phyloP scores from a whole-genome alignment of 1,140 invertebrate genomes.

The Hylaeus anthracinus region DNA sequence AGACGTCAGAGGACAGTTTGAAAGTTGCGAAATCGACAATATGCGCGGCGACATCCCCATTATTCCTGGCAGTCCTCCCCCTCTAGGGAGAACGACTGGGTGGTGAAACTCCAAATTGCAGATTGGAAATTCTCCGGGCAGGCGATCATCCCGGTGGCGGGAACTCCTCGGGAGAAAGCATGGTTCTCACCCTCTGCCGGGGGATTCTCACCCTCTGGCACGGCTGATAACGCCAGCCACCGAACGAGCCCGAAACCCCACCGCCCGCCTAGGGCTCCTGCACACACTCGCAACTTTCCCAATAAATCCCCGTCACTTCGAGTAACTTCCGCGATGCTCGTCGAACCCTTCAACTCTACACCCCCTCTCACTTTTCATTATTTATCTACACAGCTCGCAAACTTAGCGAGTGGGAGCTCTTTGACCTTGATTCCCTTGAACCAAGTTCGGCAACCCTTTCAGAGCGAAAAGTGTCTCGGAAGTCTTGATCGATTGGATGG shows the following conservation, averaged over 20 bases:
- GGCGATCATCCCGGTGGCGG: conserved; percentile 24
- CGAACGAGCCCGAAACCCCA: conserved; percentile 7
- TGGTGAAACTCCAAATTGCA: conserved; percentile 62
- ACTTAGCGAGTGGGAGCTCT: not conserved
- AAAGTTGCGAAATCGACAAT: conserved; percentile 51
- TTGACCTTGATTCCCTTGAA: not conserved
- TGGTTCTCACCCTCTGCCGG: conserved; percentile 22
- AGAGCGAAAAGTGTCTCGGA: not conserved
- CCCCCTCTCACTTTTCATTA: conserved; percentile 18
- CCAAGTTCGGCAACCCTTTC: not conserved
- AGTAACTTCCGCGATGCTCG: conserved; percentile 58
- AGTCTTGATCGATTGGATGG: not conserved
- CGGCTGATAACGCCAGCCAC: conserved; percentile 41
- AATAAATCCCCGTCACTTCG: conserved; percentile 61
- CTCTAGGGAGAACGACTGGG: conserved; percentile 1
- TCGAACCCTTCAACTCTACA: conserved; percentile 42
- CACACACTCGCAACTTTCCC: conserved; percentile 60
- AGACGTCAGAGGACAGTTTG: conserved; percentile 15
- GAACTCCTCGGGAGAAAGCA: conserved; percentile 18
- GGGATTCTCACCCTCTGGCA: conserved; percentile 26
- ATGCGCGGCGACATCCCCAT: conserved; percentile 45
- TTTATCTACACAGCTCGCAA: conserved; percentile 11
- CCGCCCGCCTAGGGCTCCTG: conserved; percentile 30
- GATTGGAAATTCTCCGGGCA: conserved; percentile 61
- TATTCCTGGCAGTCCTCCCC: conserved; percentile 22